phyloP scores from a whole-genome alignment of 2,797 vertebrate species.

The Sebastolobus altivelis region DNA sequence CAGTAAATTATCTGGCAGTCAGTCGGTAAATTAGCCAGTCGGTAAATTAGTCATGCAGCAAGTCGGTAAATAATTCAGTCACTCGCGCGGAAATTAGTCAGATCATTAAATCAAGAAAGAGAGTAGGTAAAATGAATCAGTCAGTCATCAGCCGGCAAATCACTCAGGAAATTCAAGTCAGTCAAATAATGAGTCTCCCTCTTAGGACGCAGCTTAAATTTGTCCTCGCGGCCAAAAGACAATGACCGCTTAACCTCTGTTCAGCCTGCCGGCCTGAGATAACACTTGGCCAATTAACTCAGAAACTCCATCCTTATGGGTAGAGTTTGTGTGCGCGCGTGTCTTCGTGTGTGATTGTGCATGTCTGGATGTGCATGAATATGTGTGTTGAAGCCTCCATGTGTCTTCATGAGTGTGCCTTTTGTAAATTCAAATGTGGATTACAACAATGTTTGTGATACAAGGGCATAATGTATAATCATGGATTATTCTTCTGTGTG shows the following conservation, averaged over 20 bases:
- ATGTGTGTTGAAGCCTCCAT: not conserved
- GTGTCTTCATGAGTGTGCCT: not conserved
- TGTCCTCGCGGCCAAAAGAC: constrained; percentile 72
- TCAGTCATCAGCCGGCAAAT: constrained; percentile 49
- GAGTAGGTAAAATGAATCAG: constrained; percentile 32
- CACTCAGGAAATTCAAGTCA: constrained; percentile 61
- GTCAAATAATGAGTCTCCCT: constrained; percentile 60
- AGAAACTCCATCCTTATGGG: constrained; percentile 24
- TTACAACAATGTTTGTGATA: constrained; percentile 9
- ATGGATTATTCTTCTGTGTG: not conserved
- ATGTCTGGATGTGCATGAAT: not conserved
- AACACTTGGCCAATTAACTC: constrained; percentile 80
- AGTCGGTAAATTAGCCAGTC: constrained; percentile 62
- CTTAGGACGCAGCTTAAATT: constrained; percentile 63
- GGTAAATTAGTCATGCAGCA: constrained; percentile 52
- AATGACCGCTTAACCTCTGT: constrained; percentile 71
- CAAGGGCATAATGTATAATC: not conserved
- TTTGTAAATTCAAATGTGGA: not conserved
- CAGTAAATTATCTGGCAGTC: constrained; percentile 63
- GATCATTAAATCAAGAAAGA: constrained; percentile 52
- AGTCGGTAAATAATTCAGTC: constrained; percentile 48
- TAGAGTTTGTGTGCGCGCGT: not conserved
- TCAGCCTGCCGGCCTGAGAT: constrained; percentile 77
- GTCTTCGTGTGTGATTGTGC: not conserved
- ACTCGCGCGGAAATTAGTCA: constrained; percentile 45